phyloP scores from a whole-genome alignment of 2,888 invertebrate species.

The Nowickia ferox region DNA sequence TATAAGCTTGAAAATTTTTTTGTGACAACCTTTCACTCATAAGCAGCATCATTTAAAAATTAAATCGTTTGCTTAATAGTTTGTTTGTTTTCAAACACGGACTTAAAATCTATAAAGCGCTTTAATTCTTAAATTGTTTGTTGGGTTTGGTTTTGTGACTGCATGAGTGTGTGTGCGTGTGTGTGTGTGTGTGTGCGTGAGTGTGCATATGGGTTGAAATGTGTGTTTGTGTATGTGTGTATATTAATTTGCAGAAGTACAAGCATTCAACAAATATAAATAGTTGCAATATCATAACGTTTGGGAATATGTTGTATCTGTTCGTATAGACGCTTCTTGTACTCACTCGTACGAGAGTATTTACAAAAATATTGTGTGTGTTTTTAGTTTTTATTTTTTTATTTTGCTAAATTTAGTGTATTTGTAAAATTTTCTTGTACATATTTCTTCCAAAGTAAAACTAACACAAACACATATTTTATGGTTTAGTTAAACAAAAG shows the following conservation, averaged over 20 bases:
- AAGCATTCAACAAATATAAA: slow-evolving; percentile 52
- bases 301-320: slow-evolving; percentile 27
- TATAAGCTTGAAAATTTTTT: too few species aligned
- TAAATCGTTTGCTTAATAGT: too few species aligned
- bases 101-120: too few species aligned
- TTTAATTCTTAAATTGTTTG: too few species aligned
- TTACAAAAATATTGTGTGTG: background rate
- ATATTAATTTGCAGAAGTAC: slow-evolving; percentile 55
- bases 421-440: slow-evolving; percentile 25
- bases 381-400: slow-evolving; percentile 15
- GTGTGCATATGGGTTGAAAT: background rate
- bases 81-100: too few species aligned
- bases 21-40: too few species aligned
- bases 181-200: background rate
- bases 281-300: slow-evolving; percentile 49
- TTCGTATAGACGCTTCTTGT: background rate
- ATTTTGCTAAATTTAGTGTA: background rate
- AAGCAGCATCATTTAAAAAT: too few species aligned
- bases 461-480: slow-evolving; percentile 52
- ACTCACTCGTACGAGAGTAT: background rate
- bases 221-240: background rate
- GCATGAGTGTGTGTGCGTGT: background rate
- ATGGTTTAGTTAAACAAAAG: slow-evolving; percentile 69
- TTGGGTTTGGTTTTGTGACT: too few species aligned
- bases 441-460: background rate